These are phyloP conservation scores for human (Homo sapiens) DNA, from an alignment of 2,113 vertebrate genomes.

Conservation along the genomic window GRCh38 chr11:29513001-29513500, in stretches of 20 bases:
- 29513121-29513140: not conserved
- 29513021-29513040: not conserved
- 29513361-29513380: slow-evolving; percentile 19
- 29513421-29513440: not conserved
- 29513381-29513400: not conserved
- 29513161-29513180: not conserved
- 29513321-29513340: slow-evolving; percentile 23
- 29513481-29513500: not conserved
- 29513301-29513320: not conserved
- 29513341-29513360: slow-evolving; percentile 58
- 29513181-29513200: not conserved
- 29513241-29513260: not conserved
- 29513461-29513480: not conserved
- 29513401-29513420: not conserved
- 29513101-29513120: not conserved
- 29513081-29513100: not conserved
- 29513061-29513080: not conserved
- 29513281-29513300: not conserved
- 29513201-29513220: rapidly evolving
- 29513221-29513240: not conserved
- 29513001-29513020: not conserved
- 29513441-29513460: not conserved
- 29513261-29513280: not conserved
- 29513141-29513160: not conserved
- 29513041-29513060: not conserved